These are phyloP conservation scores for Clepsis dumicolana DNA, from an alignment of 2,888 invertebrate genomes.

Conservation along the genomic window DNA sequence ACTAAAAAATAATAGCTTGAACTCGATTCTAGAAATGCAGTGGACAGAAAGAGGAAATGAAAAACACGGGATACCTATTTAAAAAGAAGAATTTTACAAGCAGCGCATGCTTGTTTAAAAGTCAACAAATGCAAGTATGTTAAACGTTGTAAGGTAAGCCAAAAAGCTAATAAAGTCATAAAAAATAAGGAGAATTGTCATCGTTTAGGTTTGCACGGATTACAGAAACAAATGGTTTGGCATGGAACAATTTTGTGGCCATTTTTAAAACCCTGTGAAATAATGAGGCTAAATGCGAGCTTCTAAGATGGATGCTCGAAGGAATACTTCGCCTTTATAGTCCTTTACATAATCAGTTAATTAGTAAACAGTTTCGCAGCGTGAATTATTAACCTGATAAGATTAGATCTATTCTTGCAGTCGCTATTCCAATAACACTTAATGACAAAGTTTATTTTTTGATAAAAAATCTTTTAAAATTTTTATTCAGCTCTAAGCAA, in stretches of 20 bases:
- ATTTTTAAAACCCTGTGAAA: constrained; percentile 13
- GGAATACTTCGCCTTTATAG: not conserved
- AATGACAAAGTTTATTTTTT: too few relatives aligned
- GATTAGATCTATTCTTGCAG: not conserved
- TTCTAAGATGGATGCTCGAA: constrained; percentile 4
- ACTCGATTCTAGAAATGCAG: too few relatives aligned
- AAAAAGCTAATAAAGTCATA: not conserved
- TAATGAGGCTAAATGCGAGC: constrained; percentile 20
- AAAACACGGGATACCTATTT: too few relatives aligned
- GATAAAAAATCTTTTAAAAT: too few relatives aligned
- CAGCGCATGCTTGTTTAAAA: too few relatives aligned
- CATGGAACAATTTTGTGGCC: not conserved
- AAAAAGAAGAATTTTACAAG: too few relatives aligned
- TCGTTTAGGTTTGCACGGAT: not conserved
- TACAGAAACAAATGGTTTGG: not conserved
- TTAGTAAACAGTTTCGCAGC: constrained; percentile 3
- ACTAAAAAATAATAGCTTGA: too few relatives aligned
- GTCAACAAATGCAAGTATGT: too few relatives aligned
- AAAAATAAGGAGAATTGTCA: not conserved
- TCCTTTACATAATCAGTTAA: constrained; percentile 3
- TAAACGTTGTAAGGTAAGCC: not conserved
- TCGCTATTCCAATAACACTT: too few relatives aligned
- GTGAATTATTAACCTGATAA: not conserved
- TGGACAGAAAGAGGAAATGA: too few relatives aligned
- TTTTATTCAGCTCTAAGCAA: too few relatives aligned